Conservation (phyloP, 2,113 vertebrate genomes). For the Columba livia region DNA sequence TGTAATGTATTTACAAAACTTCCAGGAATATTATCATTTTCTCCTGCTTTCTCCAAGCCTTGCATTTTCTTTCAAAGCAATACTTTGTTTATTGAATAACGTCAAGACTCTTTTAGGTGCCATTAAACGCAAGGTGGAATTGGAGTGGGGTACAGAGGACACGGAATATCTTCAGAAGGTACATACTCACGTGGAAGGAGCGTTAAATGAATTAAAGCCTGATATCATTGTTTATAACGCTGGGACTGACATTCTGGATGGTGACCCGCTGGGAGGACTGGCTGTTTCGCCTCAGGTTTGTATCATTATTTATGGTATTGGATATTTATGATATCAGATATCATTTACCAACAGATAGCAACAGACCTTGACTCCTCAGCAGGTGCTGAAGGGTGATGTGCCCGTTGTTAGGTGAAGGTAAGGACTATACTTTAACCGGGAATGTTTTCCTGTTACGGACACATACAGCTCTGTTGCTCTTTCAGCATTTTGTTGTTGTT, state of each 20-base stretch:
- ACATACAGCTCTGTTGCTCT: not conserved
- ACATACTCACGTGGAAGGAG: slow-evolving; percentile 80
- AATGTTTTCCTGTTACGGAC: rapidly evolving
- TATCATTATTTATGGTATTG: not conserved
- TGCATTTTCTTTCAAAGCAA: not conserved
- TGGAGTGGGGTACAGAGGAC: slow-evolving; percentile 95
- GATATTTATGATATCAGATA: too few relatives aligned
- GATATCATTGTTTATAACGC: slow-evolving; percentile 93
- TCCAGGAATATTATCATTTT: not conserved
- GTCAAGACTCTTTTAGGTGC: slow-evolving; percentile 76
- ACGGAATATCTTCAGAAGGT: slow-evolving; percentile 90
- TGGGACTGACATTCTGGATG: slow-evolving; percentile 91
- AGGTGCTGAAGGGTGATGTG: not conserved
- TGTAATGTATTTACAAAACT: not conserved
- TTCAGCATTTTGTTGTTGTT: not conserved
- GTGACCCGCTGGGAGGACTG: slow-evolving; percentile 91
- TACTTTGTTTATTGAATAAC: not conserved
- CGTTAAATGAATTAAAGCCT: slow-evolving; percentile 83
- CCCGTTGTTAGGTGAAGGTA: not conserved
- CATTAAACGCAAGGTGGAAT: slow-evolving; percentile 89
- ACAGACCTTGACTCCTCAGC: not conserved
- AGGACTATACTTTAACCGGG: too few relatives aligned
- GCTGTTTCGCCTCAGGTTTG: slow-evolving; percentile 90
- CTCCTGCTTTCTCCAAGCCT: not conserved
- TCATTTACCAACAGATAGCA: too few relatives aligned